Evolutionary conservation across 2,888 invertebrate species (phyloP), one percentile per base, ranked within the genome.

Genomic region (Colostygia pectinataria): DNA sequence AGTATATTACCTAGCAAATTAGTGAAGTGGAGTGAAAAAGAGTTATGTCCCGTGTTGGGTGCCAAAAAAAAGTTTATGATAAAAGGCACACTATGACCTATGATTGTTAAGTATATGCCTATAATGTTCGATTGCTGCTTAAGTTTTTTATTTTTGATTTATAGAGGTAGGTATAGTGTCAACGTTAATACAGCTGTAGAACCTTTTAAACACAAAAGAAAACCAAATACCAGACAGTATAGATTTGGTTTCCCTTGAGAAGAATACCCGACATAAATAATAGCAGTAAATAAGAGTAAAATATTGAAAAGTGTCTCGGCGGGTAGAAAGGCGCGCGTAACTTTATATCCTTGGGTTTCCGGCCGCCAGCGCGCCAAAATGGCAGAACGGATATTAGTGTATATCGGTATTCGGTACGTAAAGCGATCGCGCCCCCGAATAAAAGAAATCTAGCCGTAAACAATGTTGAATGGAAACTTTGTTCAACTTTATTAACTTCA

Each of bases 261-360:
- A 85, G 85, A 86, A 88, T 82, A 71, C 73, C 61, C 61, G 71
- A 78, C 84, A 90, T 87, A 89, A 88, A 89, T 89, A 89, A 90
- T 83, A 68, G 78, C 86, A 75, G 83, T 90, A 89, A 90, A 90
- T 90, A 90, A 89, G 82, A 83, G 83, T 86, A 84, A 89, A 88
- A 89, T 90, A 90, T 90, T 83, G 90, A 80, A 86, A 88, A 90
- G 71, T 86, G 90, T 89, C 90, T 85, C 77, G 79, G 83, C 79
- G 80, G 77, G 77, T 68, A 83, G 83, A 85, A 83, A 83, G 78
- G 82, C 80, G 81, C 79, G 83, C 79, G 85, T 79, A 83, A 83
- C 82, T 84, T 87, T 84, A 88, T 88, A 84, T 87, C 86, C 87
- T 78, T 71, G 77, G 77, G 83, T 82, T 85, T 90, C 90, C 90